phyloP scores from a whole-genome alignment of 2,113 vertebrate species.

The Colinus virginianus region DNA sequence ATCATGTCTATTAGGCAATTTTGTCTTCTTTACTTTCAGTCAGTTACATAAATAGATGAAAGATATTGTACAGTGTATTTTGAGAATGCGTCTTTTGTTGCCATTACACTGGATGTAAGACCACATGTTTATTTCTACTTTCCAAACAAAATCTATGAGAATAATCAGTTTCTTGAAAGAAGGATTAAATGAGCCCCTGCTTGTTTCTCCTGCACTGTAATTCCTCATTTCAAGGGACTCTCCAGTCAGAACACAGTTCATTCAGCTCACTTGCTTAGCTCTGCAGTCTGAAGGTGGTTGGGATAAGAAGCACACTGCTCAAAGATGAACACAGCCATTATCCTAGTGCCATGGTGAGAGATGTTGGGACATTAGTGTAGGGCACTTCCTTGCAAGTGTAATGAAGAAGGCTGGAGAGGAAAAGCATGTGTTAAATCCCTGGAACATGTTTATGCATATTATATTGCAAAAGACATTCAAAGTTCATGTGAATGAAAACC shows the following conservation, averaged over 20 bases:
- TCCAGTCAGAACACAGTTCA: not conserved
- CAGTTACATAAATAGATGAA: not conserved
- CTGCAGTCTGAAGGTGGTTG: not conserved
- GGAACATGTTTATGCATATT: not conserved
- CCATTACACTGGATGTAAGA: not conserved
- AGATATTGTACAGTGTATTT: not conserved
- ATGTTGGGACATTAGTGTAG: rapidly evolving
- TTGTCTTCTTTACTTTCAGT: not conserved
- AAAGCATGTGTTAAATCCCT: not conserved
- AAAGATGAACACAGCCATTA: rapidly evolving
- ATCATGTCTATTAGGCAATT: not conserved
- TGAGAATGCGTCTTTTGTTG: not conserved
- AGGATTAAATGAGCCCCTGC: not conserved
- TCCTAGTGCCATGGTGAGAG: rapidly evolving
- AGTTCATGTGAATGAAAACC: not conserved
- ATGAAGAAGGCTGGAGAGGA: not conserved
- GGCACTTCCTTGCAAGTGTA: not conserved
- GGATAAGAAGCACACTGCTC: rapidly evolving
- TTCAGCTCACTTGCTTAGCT: not conserved
- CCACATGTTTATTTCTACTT: not conserved
- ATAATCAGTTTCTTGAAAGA: not conserved
- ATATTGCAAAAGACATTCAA: not conserved
- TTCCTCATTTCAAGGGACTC: not conserved
- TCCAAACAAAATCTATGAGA: not conserved
- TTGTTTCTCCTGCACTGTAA: not conserved